Conservation (phyloP, 2,888 invertebrate genomes). For the Drosophila diplacantha region DNA sequence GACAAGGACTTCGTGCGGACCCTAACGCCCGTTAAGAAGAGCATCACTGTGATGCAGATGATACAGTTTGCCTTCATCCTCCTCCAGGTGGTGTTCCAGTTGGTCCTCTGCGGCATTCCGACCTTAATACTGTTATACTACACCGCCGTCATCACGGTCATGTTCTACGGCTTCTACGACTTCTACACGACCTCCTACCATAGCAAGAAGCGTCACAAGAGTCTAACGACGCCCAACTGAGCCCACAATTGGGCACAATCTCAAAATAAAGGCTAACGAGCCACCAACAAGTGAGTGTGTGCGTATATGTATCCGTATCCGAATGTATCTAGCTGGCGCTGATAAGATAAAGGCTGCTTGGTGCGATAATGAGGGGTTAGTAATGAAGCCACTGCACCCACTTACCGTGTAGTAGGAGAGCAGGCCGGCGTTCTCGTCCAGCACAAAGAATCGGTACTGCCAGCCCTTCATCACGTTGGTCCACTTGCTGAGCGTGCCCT, state of each 20-base stretch:
- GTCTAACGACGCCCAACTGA: slow-evolving; percentile 14
- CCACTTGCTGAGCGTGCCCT: slow-evolving; percentile 78
- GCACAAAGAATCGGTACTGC: slow-evolving; percentile 99
- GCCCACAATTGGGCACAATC: slow-evolving; percentile 4
- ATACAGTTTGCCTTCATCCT: slow-evolving; percentile 84
- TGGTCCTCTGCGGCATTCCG: slow-evolving; percentile 79
- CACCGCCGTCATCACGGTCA: slow-evolving; percentile 81
- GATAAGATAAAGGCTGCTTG: slow-evolving; percentile 28
- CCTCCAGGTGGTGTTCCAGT: slow-evolving; percentile 79
- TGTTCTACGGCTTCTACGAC: slow-evolving; percentile 85
- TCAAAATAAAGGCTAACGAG: slow-evolving; percentile 14
- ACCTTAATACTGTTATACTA: slow-evolving; percentile 79
- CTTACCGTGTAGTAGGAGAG: slow-evolving; percentile 98
- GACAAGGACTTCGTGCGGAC: slow-evolving; percentile 80
- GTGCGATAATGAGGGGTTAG: slow-evolving; percentile 13
- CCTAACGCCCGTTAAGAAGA: slow-evolving; percentile 82
- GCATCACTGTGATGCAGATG: slow-evolving; percentile 83
- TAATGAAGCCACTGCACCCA: slow-evolving; percentile 52
- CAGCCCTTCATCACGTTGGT: slow-evolving; percentile 85
- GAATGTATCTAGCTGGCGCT: slow-evolving; percentile 20
- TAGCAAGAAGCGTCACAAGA: slow-evolving; percentile 14
- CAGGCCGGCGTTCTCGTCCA: slow-evolving; percentile 97
- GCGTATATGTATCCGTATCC: slow-evolving; percentile 11
- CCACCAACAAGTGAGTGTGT: slow-evolving; percentile 6
- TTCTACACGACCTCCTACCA: slow-evolving; percentile 82